phyloP scores from a whole-genome alignment of 2,797 vertebrate genomes.

The Discoglossus pictus region DNA sequence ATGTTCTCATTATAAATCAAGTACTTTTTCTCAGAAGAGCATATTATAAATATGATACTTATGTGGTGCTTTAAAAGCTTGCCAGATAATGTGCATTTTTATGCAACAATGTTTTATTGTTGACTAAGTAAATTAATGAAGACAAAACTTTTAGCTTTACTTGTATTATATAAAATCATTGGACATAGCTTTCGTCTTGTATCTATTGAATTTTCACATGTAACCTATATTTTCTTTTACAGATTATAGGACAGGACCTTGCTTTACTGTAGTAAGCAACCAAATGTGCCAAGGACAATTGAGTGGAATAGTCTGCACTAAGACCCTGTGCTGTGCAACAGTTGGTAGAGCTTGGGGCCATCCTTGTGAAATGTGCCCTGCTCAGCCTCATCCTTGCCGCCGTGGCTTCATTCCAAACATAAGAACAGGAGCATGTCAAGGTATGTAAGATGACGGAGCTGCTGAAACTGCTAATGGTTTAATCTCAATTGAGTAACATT shows the following conservation, averaged over 20 bases:
- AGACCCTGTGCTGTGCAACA: conserved; percentile 94
- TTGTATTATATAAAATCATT: too few species aligned
- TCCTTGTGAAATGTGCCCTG: conserved; percentile 97
- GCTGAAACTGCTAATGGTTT: conserved; percentile 68
- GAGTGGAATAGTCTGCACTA: conserved; percentile 96
- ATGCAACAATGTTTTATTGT: too few species aligned
- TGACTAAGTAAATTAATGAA: too few species aligned
- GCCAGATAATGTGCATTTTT: too few species aligned
- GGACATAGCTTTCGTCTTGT: too few species aligned
- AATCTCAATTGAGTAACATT: conserved; percentile 76
- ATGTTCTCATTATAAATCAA: too few species aligned
- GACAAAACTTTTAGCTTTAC: too few species aligned
- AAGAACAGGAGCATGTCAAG: conserved; percentile 96
- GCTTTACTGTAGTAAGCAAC: conserved; percentile 93
- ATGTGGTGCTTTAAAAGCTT: too few species aligned
- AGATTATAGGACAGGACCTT: conserved; percentile 97
- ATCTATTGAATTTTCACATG: too few species aligned
- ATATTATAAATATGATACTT: too few species aligned
- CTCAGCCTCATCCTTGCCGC: conserved; percentile 94
- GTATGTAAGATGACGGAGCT: conserved; percentile 67
- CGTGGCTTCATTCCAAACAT: conserved; percentile 97
- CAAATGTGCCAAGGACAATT: conserved; percentile 99
- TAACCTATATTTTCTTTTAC: conserved; percentile 56
- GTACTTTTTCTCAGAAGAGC: too few species aligned
- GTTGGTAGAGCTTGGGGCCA: conserved; percentile 97